These are phyloP conservation scores for Chaetoderma sp. DNA, from an alignment of 2,888 invertebrate species.

Conservation along the genomic window DNA sequence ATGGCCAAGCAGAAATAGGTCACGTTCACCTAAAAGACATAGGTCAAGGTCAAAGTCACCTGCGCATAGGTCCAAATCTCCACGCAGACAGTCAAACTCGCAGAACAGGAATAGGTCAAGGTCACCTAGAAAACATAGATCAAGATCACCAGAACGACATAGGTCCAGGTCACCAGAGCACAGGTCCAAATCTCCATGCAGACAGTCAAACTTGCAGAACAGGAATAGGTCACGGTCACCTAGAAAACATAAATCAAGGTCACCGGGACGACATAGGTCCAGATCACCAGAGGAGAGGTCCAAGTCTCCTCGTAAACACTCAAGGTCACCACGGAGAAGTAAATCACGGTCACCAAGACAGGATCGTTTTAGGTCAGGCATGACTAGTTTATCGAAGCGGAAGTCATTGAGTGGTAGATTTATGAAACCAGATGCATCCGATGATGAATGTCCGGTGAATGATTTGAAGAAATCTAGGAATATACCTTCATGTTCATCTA, in stretches of 20 bases:
- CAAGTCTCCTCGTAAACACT: too few relatives aligned
- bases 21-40: conserved; percentile 9
- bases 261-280: conserved; percentile 21
- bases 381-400: background rate
- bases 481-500: too few relatives aligned
- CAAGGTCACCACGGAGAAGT: conserved; percentile 1
- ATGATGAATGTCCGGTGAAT: too few relatives aligned
- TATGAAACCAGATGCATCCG: conserved; percentile 24
- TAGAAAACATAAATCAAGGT: conserved; percentile 22
- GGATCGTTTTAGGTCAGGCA: conserved; percentile 2
- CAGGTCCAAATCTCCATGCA: conserved; percentile 36
- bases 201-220: conserved; percentile 31
- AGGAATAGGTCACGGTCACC: conserved; percentile 8
- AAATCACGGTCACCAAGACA: conserved; percentile 31
- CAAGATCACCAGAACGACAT: background rate
- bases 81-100: too few relatives aligned
- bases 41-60: background rate
- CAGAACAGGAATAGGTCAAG: conserved; percentile 11
- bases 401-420: conserved; percentile 6
- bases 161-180: conserved; percentile 25
- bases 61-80: too few relatives aligned
- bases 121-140: background rate
- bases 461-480: too few relatives aligned
- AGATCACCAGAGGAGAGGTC: background rate
- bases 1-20: conserved; percentile 25